phyloP scores from a whole-genome alignment of 2,113 vertebrate species.

The Larimichthys polyactis region DNA sequence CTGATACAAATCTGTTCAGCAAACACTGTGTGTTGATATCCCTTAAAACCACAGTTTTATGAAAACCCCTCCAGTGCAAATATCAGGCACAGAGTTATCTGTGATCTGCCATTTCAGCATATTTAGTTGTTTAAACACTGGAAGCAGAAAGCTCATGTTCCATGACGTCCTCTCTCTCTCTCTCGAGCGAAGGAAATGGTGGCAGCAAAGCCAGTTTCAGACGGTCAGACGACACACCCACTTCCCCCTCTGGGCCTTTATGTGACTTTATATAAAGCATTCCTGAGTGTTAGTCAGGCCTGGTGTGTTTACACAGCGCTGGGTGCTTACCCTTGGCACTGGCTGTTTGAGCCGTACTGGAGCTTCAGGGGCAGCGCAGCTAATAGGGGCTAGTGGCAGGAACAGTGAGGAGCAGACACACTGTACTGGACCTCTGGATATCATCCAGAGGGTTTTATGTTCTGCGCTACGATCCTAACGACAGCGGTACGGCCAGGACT shows the following conservation, averaged over 20 bases:
- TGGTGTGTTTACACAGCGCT: conserved; percentile 85
- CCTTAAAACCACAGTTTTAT: conserved; percentile 37
- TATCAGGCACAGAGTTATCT: conserved; percentile 60
- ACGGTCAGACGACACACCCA: conserved; percentile 80
- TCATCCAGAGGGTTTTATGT: conserved; percentile 78
- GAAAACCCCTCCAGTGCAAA: conserved; percentile 49
- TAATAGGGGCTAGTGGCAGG: conserved; percentile 81
- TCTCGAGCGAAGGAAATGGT: conserved; percentile 78
- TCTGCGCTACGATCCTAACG: conserved; percentile 61
- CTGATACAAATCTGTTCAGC: conserved; percentile 39
- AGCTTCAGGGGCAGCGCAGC: conserved; percentile 80
- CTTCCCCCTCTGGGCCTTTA: conserved; percentile 80
- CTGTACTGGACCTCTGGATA: conserved; percentile 81
- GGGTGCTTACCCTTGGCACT: conserved; percentile 82
- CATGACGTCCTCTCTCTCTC: conserved; percentile 72
- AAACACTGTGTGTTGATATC: conserved; percentile 43
- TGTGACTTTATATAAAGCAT: conserved; percentile 86
- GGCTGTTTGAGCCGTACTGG: conserved; percentile 55
- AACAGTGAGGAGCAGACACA: conserved; percentile 75
- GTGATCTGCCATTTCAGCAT: conserved; percentile 77
- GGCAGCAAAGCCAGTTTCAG: conserved; percentile 73
- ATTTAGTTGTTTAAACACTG: conserved; percentile 71
- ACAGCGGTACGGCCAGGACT: conserved; percentile 63
- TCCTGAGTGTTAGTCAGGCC: conserved; percentile 84
- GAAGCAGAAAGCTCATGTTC: conserved; percentile 69